Percentiles rank a stretch among this genome's conserved stretches.
These are phyloP conservation scores for Wiebesia pumilae DNA, from an alignment of 1,140 invertebrate genomes.

Conservation along the genomic window DNA sequence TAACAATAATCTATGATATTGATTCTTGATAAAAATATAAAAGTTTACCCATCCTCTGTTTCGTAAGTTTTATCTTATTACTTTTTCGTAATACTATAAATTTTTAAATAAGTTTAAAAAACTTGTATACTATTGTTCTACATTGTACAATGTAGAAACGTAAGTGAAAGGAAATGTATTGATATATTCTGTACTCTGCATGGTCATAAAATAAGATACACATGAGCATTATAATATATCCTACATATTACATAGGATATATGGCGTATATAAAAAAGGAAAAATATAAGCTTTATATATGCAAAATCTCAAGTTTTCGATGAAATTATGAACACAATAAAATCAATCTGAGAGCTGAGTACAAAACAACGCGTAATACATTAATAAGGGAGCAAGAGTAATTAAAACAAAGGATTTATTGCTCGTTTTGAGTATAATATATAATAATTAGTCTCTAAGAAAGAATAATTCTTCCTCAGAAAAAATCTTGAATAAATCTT, in stretches of 20 bases:
- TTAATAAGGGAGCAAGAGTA: no score
- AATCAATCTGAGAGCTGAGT: no score
- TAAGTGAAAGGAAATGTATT: slow-evolving; percentile 9
- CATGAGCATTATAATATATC: no score
- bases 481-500: no score
- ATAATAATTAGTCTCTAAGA: no score
- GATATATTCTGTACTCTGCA: neutral
- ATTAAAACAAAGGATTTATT: no score
- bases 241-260: slow-evolving; percentile 7
- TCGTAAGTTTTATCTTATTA: neutral
- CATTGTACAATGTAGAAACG: neutral
- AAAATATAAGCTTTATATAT: neutral
- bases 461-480: no score
- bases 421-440: no score
- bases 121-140: neutral
- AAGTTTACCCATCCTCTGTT: slow-evolving; percentile 24
- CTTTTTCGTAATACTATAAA: neutral
- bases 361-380: no score
- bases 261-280: neutral
- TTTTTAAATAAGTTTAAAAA: neutral
- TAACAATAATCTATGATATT: neutral
- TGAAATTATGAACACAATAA: slow-evolving; percentile 4
- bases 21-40: no score
- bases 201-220: no score
- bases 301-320: neutral